Evolutionary conservation across 2,797 vertebrate species (phyloP).

Genomic region (Prunella strophiata): DNA sequence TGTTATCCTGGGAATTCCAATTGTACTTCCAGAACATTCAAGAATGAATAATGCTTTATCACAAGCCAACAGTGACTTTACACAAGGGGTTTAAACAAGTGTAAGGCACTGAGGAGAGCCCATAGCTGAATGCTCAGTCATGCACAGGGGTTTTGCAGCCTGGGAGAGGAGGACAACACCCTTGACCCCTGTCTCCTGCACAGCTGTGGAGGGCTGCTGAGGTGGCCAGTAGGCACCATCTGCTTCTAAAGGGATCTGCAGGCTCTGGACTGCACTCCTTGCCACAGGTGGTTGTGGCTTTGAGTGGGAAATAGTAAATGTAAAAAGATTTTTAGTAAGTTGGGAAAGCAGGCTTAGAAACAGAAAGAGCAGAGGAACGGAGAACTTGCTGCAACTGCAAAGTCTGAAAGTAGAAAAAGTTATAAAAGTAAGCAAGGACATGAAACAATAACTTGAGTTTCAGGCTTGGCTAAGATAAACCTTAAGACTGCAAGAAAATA

Average conservation of each 20-base stretch:
- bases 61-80: too few species aligned
- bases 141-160: background rate
- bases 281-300: background rate
- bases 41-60: background rate
- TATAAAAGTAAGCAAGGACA: too few species aligned
- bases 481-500: too few species aligned
- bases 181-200: background rate
- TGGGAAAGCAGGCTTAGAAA: too few species aligned
- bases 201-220: background rate
- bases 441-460: too few species aligned
- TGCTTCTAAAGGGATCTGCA: background rate
- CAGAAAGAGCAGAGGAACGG: too few species aligned
- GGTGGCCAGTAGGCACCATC: background rate
- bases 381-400: too few species aligned
- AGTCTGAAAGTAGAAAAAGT: too few species aligned
- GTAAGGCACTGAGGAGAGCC: background rate
- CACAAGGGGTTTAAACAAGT: too few species aligned
- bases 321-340: too few species aligned
- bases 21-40: background rate
- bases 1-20: background rate
- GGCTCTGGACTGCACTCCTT: background rate
- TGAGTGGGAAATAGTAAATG: too few species aligned
- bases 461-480: too few species aligned
- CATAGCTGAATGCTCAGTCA: background rate
- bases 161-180: background rate